Evolutionary conservation across 2,797 vertebrate species (phyloP), one percentile per base, ranked within the genome.

Genomic region (Platyrinchus mystaceus): DNA sequence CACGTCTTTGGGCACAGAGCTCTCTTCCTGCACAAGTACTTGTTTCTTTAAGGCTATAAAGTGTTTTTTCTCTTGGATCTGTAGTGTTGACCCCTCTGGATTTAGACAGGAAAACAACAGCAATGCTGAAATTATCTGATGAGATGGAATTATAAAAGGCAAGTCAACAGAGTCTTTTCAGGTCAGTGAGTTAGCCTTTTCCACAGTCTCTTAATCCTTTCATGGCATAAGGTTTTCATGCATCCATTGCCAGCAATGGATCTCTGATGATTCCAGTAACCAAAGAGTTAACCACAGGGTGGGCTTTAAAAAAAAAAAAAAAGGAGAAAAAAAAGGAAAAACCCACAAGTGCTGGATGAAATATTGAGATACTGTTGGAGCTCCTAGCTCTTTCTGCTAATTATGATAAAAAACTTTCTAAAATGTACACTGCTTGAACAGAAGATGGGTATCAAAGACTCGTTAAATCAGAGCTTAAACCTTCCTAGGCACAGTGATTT

Each of bases 201-300:
- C 73, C 26, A 41, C 30, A 50, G 77, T 80, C 68, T 76, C 81
- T 96, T 85, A 89, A 94, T 92, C 84, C 71, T 91, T 93, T 86
- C 84, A 68, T 0, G 9, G 66, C 32, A 63, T 60, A 64, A 89
- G 27, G 70, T 87, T 77, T 68, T 8, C 20, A 53, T 59, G n/a
- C 17, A 66, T 82, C 95, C 92, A 85, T 82, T 89, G 91, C 94
- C 97, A 84, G 94, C 96, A 96, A 95, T 12, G 91, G 94, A 82
- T 64, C 70, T 78, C 44, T 0, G 1, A 47, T 14, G 50, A 82
- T 69, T 86, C 66, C 77, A 82, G 93, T 71, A 86, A 39, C 14
- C 47, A 43, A 87, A 49, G 55, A 55, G 66, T 89, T 95, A 81
- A 80, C 24, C 44, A 39, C 63, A 70, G 73, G 46, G 58, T 78